A percentile compares a stretch with the other conserved stretches of the same genome.
Evolutionary conservation across 2,113 vertebrate genomes (phyloP).

Genomic region (Strix aluco): DNA sequence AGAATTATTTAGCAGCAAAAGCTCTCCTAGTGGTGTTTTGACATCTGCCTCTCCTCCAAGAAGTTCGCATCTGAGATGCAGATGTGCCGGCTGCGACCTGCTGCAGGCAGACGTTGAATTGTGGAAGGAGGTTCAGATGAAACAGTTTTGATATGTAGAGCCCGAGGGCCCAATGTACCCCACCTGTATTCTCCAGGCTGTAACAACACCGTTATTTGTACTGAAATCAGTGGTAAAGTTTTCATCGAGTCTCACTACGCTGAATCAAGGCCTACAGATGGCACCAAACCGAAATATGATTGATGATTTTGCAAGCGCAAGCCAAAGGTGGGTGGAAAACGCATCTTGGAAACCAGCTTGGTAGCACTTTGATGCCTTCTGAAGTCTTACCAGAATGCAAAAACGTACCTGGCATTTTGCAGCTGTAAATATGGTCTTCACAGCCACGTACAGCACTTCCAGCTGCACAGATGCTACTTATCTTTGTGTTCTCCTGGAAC

Average conservation of each 20-base stretch:
- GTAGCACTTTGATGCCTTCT: neutral
- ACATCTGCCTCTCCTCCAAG: neutral
- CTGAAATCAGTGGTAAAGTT: neutral
- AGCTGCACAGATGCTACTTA: constrained; percentile 51
- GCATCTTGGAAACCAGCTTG: neutral
- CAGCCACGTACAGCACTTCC: neutral
- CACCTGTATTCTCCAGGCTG: neutral
- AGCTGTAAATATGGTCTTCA: constrained; percentile 1
- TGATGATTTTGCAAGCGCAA: neutral
- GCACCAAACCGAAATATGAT: neutral
- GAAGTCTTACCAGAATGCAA: neutral
- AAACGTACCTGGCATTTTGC: constrained; percentile 31
- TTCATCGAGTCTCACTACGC: neutral
- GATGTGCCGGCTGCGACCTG: neutral
- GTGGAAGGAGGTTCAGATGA: neutral
- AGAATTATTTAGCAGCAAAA: neutral
- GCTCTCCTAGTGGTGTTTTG: neutral
- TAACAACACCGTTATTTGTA: neutral
- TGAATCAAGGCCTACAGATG: neutral
- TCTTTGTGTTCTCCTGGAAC: constrained; percentile 42
- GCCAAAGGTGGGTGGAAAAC: constrained; percentile 40
- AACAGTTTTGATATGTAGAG: neutral
- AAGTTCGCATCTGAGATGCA: neutral
- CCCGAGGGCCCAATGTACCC: neutral
- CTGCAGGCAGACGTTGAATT: neutral